These are phyloP conservation scores for Cygnus buccinator DNA, from an alignment of 2,113 vertebrate species.

Conservation along the genomic window DNA sequence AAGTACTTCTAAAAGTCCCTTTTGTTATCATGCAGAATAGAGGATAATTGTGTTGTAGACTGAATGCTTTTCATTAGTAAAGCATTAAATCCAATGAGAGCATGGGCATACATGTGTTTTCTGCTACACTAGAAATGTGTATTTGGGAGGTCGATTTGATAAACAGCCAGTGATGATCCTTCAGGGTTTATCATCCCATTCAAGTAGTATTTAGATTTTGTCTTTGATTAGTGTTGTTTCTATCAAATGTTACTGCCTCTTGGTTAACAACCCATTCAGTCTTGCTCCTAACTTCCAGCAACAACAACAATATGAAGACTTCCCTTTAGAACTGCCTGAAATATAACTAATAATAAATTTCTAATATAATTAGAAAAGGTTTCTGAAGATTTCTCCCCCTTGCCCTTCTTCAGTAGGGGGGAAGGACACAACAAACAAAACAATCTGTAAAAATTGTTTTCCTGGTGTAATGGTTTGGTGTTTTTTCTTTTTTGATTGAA, in stretches of 20 bases:
- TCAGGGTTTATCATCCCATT: not conserved
- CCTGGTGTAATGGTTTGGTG: too few species aligned
- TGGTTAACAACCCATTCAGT: not conserved
- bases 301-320: not conserved
- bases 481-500: not conserved
- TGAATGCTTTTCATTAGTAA: fast-evolving
- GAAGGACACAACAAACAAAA: not conserved
- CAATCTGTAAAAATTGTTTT: not conserved
- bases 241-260: not conserved
- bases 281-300: not conserved
- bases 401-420: not conserved
- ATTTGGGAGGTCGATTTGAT: not conserved
- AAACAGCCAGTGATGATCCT: not conserved
- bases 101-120: fast-evolving
- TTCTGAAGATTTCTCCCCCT: not conserved
- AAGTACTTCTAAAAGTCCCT: not conserved
- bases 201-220: not conserved
- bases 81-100: not conserved
- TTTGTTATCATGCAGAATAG: not conserved
- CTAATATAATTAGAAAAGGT: not conserved
- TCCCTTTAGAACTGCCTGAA: not conserved
- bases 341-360: not conserved
- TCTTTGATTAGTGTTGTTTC: not conserved
- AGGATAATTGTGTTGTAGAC: not conserved
- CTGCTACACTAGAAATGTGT: not conserved